Conservation (phyloP, 2,888 invertebrate genomes). For the Mythimna albipuncta region DNA sequence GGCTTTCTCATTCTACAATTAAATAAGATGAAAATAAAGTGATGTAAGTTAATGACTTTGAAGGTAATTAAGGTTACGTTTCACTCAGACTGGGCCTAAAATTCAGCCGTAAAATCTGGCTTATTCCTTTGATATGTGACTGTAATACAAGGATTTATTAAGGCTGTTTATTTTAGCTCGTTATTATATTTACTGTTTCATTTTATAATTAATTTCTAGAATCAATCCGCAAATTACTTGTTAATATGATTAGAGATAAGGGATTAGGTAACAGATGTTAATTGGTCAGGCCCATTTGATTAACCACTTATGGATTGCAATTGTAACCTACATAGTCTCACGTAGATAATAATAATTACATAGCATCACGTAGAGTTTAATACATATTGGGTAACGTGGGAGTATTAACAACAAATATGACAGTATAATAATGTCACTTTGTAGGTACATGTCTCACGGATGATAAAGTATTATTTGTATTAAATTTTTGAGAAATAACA, state of each 20-base stretch:
- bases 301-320: not conserved
- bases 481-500: not conserved
- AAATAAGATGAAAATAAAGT: conserved; percentile 20
- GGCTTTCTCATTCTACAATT: conserved; percentile 19
- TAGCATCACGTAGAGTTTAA: not conserved
- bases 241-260: not conserved
- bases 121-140: conserved; percentile 44
- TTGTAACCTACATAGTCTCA: conserved; percentile 16
- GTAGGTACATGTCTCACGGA: not conserved
- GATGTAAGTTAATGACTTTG: conserved; percentile 30
- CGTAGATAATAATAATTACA: not conserved
- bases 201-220: conserved; percentile 1
- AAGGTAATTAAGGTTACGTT: conserved; percentile 42
- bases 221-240: not conserved
- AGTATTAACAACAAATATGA: not conserved
- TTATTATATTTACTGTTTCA: conserved; percentile 14
- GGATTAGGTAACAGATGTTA: not conserved
- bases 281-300: conserved; percentile 19
- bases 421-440: conserved; percentile 10
- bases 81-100: conserved; percentile 16
- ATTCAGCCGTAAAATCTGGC: conserved; percentile 29
- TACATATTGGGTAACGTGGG: conserved; percentile 7
- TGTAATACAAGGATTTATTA: conserved; percentile 20
- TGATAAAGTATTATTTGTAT: not conserved
- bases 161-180: conserved; percentile 12